Conservation (phyloP, 2,888 invertebrate species). For the Drosophila bunnanda region DNA sequence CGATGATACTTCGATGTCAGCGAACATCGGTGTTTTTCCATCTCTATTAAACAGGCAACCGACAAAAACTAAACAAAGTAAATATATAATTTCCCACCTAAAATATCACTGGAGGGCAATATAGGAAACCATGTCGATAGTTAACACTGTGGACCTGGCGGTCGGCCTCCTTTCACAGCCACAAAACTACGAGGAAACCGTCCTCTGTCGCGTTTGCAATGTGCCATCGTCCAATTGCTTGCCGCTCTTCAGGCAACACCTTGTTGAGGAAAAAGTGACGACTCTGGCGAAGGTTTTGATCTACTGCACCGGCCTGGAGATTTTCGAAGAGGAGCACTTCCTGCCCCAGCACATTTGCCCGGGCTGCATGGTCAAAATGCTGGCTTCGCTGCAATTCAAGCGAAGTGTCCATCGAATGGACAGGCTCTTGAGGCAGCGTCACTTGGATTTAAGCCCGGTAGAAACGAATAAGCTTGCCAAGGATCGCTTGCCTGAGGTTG, state of each 20-base stretch:
- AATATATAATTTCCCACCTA: neutral
- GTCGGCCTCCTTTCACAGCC: too few species aligned
- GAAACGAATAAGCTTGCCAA: too few species aligned
- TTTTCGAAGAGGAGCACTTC: conserved; percentile 66
- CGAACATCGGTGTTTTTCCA: neutral
- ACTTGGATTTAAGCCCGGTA: conserved; percentile 19
- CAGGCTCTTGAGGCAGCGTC: conserved; percentile 64
- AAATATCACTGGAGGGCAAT: neutral
- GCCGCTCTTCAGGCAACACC: conserved; percentile 71
- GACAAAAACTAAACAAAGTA: neutral
- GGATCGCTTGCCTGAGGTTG: too few species aligned
- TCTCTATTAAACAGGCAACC: neutral
- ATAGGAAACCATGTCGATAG: neutral
- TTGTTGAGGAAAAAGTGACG: conserved; percentile 77
- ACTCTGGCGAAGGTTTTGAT: conserved; percentile 78
- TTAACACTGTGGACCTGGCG: neutral
- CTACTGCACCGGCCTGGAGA: conserved; percentile 69
- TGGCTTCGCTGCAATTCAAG: conserved; percentile 74
- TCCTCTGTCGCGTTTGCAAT: conserved; percentile 80
- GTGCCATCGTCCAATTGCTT: conserved; percentile 64
- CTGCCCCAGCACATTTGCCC: conserved; percentile 79
- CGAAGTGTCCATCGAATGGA: conserved; percentile 75
- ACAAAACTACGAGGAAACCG: neutral
- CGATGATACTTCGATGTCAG: too few species aligned
- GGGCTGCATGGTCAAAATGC: conserved; percentile 68